phyloP scores from a whole-genome alignment of 1,140 invertebrate species.

The Globodera ellingtonae region DNA sequence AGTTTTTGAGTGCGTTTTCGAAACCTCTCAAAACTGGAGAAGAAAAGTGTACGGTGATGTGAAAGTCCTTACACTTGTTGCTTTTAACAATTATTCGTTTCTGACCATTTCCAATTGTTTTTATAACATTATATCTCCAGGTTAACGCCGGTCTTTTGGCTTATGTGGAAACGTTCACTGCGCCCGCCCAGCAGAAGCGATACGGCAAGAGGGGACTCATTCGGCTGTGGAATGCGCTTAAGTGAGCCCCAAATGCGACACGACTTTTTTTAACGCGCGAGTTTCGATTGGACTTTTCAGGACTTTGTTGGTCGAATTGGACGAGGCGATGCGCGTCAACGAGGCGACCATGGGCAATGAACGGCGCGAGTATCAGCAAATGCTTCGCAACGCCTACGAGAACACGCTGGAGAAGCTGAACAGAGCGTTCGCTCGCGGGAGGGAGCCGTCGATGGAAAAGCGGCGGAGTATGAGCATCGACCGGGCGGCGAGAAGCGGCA shows the following conservation, averaged over 20 bases:
- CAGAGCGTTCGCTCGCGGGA: not conserved
- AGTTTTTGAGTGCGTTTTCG: too few relatives aligned
- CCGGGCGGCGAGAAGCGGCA: not conserved
- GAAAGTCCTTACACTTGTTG: too few relatives aligned
- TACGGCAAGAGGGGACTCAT: slow-evolving; percentile 47
- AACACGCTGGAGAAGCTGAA: slow-evolving; percentile 46
- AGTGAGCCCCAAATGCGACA: slow-evolving; percentile 19
- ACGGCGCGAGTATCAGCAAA: slow-evolving; percentile 52
- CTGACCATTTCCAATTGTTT: not conserved
- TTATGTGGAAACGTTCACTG: slow-evolving; percentile 55
- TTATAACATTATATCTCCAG: slow-evolving; percentile 3
- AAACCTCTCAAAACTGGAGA: too few relatives aligned
- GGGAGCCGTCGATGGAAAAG: not conserved
- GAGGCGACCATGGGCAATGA: slow-evolving; percentile 45
- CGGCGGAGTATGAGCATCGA: slow-evolving; percentile 3
- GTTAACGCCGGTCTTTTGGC: slow-evolving; percentile 52
- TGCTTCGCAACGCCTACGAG: slow-evolving; percentile 54
- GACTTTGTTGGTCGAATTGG: slow-evolving; percentile 43
- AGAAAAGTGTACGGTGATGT: too few relatives aligned
- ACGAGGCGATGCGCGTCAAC: slow-evolving; percentile 47
- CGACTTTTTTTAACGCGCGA: too few relatives aligned
- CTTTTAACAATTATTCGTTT: not conserved
- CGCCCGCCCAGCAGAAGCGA: slow-evolving; percentile 34
- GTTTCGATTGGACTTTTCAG: slow-evolving; percentile 31
- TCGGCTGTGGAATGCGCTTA: slow-evolving; percentile 43